Evolutionary conservation across 2,797 vertebrate species (phyloP).

Genomic region (Onychomys leucogaster): DNA sequence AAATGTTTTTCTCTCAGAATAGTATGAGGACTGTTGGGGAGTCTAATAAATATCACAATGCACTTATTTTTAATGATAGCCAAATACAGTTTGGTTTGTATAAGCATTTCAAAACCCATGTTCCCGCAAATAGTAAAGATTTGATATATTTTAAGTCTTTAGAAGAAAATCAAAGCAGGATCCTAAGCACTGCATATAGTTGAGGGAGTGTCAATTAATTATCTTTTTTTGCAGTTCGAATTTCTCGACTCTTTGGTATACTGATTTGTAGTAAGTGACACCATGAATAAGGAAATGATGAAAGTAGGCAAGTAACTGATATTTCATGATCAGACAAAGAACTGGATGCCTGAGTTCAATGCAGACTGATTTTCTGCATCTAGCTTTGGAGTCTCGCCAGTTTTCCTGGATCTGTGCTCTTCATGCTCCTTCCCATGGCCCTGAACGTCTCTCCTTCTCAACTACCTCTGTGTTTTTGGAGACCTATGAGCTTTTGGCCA

Average conservation of each 20-base stretch:
- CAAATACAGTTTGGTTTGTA: conserved; percentile 34
- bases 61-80: conserved; percentile 10
- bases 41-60: background rate
- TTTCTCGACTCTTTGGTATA: conserved; percentile 34
- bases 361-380: conserved; percentile 1
- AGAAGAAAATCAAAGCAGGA: background rate
- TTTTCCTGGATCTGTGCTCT: background rate
- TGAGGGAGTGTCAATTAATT: background rate
- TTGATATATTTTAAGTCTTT: conserved; percentile 9
- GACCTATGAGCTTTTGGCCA: background rate
- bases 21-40: background rate
- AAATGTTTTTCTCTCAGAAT: background rate
- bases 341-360: background rate
- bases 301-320: background rate
- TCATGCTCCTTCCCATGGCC: background rate
- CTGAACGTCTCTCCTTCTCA: background rate
- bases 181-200: conserved; percentile 41
- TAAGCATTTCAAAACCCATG: background rate
- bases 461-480: background rate
- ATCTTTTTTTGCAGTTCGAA: background rate
- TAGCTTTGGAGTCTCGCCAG: background rate
- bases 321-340: background rate
- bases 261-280: background rate
- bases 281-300: background rate
- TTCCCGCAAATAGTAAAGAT: conserved; percentile 23